Evolutionary conservation across 2,113 vertebrate genomes (phyloP), one percentile per base, ranked within the genome.

Genomic region (Dasypus novemcinctus): DNA sequence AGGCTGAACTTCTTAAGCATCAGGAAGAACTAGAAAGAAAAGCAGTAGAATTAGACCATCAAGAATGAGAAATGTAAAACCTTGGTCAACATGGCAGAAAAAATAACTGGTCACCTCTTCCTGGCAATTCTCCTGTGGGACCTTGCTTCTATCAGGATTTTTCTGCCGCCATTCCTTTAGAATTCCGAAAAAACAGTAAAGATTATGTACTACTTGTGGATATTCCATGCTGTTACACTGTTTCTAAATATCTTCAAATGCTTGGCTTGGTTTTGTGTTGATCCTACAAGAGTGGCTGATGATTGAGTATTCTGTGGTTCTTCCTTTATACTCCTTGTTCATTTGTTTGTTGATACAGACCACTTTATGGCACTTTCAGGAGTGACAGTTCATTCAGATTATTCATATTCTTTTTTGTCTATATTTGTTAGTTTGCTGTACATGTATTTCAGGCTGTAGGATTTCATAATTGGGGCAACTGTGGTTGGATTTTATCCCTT

Each of bases 381-480:
- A 99, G 99, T 91, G 99, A 99, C 99, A 99, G 99, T 97, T 99
- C 99, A 7, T 99, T 99, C 98, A 98, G 99, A 88, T 99, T 99
- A 98, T 99, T 99, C 93, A 98, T 99, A n/a, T 99, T 99, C 98
- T 99, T 99, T 99, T 99, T 99, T 96, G 98, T 99, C 93, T 99
- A 99, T 98, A 99, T 99, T 98, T 99, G 99, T 98, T 99, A 99
- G 98, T 99, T 99, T 97, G 99, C 99, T 78, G 98, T 99, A 25
- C 99, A 99, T 81, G 99, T 99, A 14, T 96, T 99, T 87, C 99
- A 99, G 98, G 99, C 99, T 64, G 99, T 99, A 61, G 99, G 99
- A 96, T 99, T 99, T 98, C 95, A 98, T 61, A 98, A 99, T 64
- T 99, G 99, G 99, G 99, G 99, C 41, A 98, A 99, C 90, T 99